Percentiles rank a stretch among this genome's conserved stretches.
Evolutionary conservation across 2,113 vertebrate genomes (phyloP).

Genomic region (Limanda limanda): DNA sequence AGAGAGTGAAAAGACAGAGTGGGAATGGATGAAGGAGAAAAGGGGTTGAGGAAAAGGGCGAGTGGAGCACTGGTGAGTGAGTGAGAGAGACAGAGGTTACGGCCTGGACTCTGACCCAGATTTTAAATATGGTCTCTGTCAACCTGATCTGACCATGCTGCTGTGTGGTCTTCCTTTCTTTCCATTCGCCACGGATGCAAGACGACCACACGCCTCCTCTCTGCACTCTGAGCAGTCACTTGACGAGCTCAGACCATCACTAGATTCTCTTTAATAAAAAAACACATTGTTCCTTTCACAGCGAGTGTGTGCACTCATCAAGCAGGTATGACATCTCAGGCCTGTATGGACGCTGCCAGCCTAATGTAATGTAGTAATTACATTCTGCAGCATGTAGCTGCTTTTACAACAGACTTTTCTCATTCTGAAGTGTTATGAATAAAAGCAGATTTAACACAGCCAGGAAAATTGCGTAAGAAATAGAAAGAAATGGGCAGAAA

Average conservation of each 20-base stretch:
- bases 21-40: slow-evolving; percentile 40
- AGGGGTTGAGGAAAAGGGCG: slow-evolving; percentile 26
- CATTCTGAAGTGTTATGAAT: slow-evolving; percentile 7
- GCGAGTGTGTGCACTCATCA: slow-evolving; percentile 7
- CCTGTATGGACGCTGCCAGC: background rate
- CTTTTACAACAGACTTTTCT: slow-evolving; percentile 10
- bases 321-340: background rate
- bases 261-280: slow-evolving; percentile 10
- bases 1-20: slow-evolving; percentile 19
- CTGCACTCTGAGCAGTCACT: slow-evolving; percentile 20
- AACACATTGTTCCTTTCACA: background rate
- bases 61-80: slow-evolving; percentile 12
- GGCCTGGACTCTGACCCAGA: slow-evolving; percentile 67
- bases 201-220: slow-evolving; percentile 36
- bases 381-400: slow-evolving; percentile 8
- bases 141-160: slow-evolving; percentile 65
- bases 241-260: slow-evolving; percentile 27
- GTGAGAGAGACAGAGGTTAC: slow-evolving; percentile 38
- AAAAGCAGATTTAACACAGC: slow-evolving; percentile 20
- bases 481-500: slow-evolving; percentile 50
- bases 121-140: slow-evolving; percentile 71
- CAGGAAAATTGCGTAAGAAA: slow-evolving; percentile 10
- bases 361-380: slow-evolving; percentile 21
- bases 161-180: slow-evolving; percentile 71
- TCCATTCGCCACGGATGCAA: slow-evolving; percentile 44